Evolutionary conservation across 2,888 invertebrate genomes (phyloP).

Genomic region (Gnatocerus cornutus): DNA sequence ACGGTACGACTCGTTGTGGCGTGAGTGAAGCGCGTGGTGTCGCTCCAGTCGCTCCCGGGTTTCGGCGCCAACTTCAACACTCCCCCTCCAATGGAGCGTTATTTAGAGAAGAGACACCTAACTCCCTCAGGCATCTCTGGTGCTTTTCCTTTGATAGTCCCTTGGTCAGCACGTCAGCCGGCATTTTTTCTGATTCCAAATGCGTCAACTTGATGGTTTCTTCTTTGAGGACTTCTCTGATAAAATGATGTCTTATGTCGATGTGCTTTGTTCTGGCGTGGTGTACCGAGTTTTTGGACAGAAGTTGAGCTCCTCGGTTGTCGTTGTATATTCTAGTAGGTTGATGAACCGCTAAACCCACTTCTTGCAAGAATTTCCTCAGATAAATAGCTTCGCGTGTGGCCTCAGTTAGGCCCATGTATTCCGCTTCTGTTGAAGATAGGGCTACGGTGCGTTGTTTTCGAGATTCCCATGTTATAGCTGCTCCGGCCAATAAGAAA

Average conservation of each 20-base stretch:
- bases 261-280: background rate
- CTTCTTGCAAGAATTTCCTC: background rate
- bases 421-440: conserved; percentile 50
- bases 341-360: background rate
- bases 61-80: too few relatives aligned
- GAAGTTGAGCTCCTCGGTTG: background rate
- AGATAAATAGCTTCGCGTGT: conserved; percentile 45
- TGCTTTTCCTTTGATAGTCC: background rate
- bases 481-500: conserved; percentile 37
- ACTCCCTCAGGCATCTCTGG: background rate
- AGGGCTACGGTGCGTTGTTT: conserved; percentile 50
- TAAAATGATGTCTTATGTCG: background rate
- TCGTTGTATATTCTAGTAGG: background rate
- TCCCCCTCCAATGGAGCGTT: background rate
- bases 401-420: conserved; percentile 43
- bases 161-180: background rate
- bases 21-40: too few relatives aligned
- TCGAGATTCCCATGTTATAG: conserved; percentile 45
- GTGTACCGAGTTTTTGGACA: background rate
- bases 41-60: too few relatives aligned
- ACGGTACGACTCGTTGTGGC: too few relatives aligned
- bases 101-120: too few relatives aligned
- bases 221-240: too few relatives aligned
- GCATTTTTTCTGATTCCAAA: too few relatives aligned
- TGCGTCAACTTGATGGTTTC: too few relatives aligned